Evolutionary conservation across 2,888 invertebrate genomes (phyloP), one percentile per base, ranked within the genome.

Genomic region (Amiota mariae): DNA sequence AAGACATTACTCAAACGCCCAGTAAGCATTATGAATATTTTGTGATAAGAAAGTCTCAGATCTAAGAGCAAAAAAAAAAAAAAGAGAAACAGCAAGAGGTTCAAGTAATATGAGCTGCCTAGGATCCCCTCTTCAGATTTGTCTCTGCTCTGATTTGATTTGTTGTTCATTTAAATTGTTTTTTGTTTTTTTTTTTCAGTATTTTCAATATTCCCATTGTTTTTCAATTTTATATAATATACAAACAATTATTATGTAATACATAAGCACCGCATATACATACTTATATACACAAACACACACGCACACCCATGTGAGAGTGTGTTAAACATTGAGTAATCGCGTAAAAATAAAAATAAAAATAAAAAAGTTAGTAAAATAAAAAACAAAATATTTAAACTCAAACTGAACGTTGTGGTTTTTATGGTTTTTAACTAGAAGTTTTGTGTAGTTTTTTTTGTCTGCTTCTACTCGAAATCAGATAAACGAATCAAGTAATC

Each of bases 361-460:
- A n/a, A n/a, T n/a, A n/a, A n/a, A n/a, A 76, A 77, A 79, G 81
- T 83, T 82, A 85, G 80, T 80, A 80, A 85, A 84, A 78, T 68
- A 79, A 78, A 78, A 73, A 77, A 73, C 77, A 77, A 82, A 72
- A 56, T 72, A 66, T 68, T n/a, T 70, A 63, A 74, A 77, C 71
- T 59, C 70, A 72, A 75, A 73, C 64, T 18, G 18, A 59, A 13
- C n/a, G 24, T 24, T 8, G 77, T 76, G 24, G 78, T 77, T 82
- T 83, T 83, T 84, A 83, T 84, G 81, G 74, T 13, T 73, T 85
- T 85, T 85, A 84, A 79, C 79, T 80, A 84, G 83, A 83, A 85
- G 80, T 76, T 85, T 77, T 36, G 36, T 36, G 36, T 36, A 36
- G 36, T 6, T 36, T 6, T 36, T 36, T 36, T 36, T 36, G 36